These are phyloP conservation scores for Lysandra coridon DNA, from an alignment of 2,888 invertebrate species.

Conservation along the genomic window DNA sequence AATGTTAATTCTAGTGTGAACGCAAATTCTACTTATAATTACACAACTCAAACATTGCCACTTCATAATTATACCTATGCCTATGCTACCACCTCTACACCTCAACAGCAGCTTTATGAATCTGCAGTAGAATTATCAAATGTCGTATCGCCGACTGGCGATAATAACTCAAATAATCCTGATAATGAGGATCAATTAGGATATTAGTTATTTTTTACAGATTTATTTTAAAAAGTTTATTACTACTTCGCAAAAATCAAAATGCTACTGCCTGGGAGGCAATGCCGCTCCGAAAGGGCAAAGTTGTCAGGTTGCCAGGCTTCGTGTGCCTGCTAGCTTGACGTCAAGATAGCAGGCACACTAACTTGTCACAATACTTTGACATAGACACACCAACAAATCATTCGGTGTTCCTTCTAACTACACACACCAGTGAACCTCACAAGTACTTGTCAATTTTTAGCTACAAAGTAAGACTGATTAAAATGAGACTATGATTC, in stretches of 20 bases:
- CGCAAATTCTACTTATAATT: constrained; percentile 36
- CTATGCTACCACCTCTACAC: constrained; percentile 37
- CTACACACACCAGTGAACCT: constrained; percentile 32
- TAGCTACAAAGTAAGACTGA: constrained; percentile 34
- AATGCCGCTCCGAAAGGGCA: constrained; percentile 34
- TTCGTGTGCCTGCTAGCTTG: constrained; percentile 34
- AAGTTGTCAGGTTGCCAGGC: constrained; percentile 34
- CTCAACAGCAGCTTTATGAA: constrained; percentile 37
- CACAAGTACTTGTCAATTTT: constrained; percentile 31
- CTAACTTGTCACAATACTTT: constrained; percentile 34
- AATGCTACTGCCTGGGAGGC: constrained; percentile 33
- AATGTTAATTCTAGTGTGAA: constrained; percentile 34
- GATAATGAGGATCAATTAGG: constrained; percentile 37
- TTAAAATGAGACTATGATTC: constrained; percentile 34
- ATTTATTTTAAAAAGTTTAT: constrained; percentile 35
- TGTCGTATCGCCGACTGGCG: constrained; percentile 37
- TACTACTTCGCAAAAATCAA: constrained; percentile 34
- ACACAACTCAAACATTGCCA: constrained; percentile 36
- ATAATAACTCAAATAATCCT: constrained; percentile 37
- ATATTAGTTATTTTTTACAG: constrained; percentile 37
- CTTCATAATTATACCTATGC: constrained; percentile 35
- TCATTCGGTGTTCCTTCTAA: constrained; percentile 33
- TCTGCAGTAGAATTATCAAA: constrained; percentile 38
- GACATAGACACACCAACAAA: constrained; percentile 34
- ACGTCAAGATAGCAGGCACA: constrained; percentile 34